Evolutionary conservation across 1,140 invertebrate genomes (phyloP), one percentile per base, ranked within the genome.

Genomic region (Diploscapter pachys): DNA sequence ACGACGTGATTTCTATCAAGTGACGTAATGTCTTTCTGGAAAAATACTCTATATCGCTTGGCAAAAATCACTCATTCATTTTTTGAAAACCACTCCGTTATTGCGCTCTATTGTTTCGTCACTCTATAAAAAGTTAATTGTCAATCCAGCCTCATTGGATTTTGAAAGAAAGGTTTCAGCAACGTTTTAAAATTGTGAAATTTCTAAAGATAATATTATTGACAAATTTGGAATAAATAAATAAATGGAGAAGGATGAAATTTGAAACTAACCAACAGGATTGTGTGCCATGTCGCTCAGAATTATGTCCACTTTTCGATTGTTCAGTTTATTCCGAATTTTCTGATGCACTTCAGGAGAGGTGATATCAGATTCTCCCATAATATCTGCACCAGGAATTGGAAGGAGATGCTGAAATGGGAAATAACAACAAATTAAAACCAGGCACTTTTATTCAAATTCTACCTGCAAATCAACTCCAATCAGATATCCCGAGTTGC

Each of bases 231-330:
- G 31, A 31, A 31, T 31, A 31, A 31, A 9, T 49, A 4, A 49
- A 52, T 31, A 72, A 31, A 11, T n/a, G 76, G 49, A 65, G 53
- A 49, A 55, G 54, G 49, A 72, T 11, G 13, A 72, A 72, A 74
- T 53, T 31, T 94, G 92, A 83, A 97, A 94, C 67, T 94, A 83
- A 92, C 95, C 95, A 3, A 92, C 91, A 0, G 93, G 92, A 87
- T 91, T 94, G 3, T 73, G 95, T 6, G 95, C 94, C 95, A 99
- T 99, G 85, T 99, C 96, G 75, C 93, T 96, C 3, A 98, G 81
- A 0, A 98, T 90, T 53, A 93, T 85, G 86, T 98, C 91, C 1
- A 91, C 90, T 87, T 89, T 71, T 83, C 78, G 85, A 0, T 87
- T 90, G 63, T 88, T 83, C 2, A 96, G 86, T 0, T 88, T 72